Base-by-base conservation (phyloP, 2,113 vertebrate genomes). In the Columba janthina region DNA sequence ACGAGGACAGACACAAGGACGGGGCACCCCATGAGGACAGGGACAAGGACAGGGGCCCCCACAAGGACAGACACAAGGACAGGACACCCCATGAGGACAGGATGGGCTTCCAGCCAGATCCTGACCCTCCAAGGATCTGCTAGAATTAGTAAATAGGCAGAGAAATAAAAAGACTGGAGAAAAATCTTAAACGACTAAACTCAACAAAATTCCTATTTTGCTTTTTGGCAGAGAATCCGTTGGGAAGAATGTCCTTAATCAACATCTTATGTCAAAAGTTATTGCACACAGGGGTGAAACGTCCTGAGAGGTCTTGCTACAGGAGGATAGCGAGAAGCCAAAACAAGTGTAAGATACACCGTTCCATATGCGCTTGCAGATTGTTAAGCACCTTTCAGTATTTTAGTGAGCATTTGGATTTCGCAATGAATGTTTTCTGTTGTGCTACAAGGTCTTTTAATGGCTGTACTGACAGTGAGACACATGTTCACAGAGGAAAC, bases 221-320 rank as follows among this genome's bases (percentile, higher is more conserved):
- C 4, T 12, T 50, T n/a, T 64, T 42, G 60, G 75, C 50, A 58
- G 21, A 22, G 42, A 56, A 17, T 71, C 46, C 58, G 12, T n/a
- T 31, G 46, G 64, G 28, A 66, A 36, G 24, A 48, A 67, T 1
- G 40, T 71, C 58, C 71, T 54, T 4, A 28, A 44, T 15, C 48
- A 21, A 12, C 34, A 38, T 11, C 42, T 34, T 57, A 66, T 3
- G 0, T 6, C 0, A 0, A 44, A 42, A 42, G 29, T 4, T 34
- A 5, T 24, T 25, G 17, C 21, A 2, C 12, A 11, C 22, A 9
- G 46, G 66, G 58, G 26, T 31, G 46, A 58, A 15, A 38, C 3
- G 2, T 31, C 65, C 91, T 2, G 10, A 44, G 54, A 58, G 42
- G 42, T 44, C 42, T 44, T 44, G 42, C 16, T 44, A 44, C 16